Evolutionary conservation across 1,140 invertebrate genomes (phyloP), one percentile per base, ranked within the genome.

Genomic region (Muscidifurax raptorellus): DNA sequence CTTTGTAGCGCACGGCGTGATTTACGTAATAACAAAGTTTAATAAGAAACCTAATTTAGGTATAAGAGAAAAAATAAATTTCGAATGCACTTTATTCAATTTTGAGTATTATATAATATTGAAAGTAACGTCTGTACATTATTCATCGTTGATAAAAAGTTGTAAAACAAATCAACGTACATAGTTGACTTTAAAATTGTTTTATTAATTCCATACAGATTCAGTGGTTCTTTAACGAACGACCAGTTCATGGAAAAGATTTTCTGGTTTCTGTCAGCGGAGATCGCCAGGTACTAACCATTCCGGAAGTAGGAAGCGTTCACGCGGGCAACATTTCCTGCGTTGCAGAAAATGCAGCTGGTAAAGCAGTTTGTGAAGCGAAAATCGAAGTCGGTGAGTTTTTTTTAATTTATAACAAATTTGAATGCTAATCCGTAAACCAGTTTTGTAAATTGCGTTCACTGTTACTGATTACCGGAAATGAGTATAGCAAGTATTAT

Each of bases 281-380:
- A 0, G 95, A 96, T 88, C 93, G 94, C 27, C 95, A 97, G 89
- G 94, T 95, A 27, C 90, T 97, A 52, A 94, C 94, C 82, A 95
- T 97, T 80, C 94, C 95, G 47, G 91, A 94, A 86, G 89, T 94
- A 12, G 91, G 90, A 69, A 93, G 94, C 88, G 94, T 95, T 87
- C 94, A 95, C 72, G 92, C 93, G 52, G 97, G 97, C 64, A 95
- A 94, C 82, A 94, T 97, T 80, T 95, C 95, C 44, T 96, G 96
- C 87, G 93, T 96, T 27, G 96, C 96, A 7, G 96, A 97, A 91
- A 97, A 97, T 88, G 93, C 95, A 86, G 95, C 93, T 44, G 96
- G 96, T 69, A 96, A 95, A 91, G 95, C 96, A 0, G 94, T 94
- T 72, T 96, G 95, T 87, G 93, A 93, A 28, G 95, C 95, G 28